These are phyloP conservation scores for Fistularia commersonii DNA, from an alignment of 2,797 vertebrate genomes.

Conservation along the genomic window DNA sequence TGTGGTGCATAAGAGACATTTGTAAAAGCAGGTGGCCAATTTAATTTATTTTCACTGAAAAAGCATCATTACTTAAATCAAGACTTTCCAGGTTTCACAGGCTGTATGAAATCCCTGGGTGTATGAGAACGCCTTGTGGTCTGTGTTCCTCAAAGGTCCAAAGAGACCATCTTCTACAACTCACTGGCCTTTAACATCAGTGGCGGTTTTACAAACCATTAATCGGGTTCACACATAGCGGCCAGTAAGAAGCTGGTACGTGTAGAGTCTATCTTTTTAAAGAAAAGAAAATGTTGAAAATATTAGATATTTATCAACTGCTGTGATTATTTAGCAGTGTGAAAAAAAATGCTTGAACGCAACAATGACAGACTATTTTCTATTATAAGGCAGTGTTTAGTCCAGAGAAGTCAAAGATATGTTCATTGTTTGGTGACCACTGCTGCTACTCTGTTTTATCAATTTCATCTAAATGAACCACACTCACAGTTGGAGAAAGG, in stretches of 20 bases:
- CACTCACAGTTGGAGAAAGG: conserved; percentile 72
- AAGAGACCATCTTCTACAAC: conserved; percentile 6
- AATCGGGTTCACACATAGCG: conserved; percentile 10
- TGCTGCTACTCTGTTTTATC: conserved; percentile 63
- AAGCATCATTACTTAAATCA: conserved; percentile 2
- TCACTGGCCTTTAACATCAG: conserved; percentile 15
- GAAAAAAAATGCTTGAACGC: neutral
- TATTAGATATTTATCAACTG: no score
- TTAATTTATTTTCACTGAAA: conserved; percentile 2
- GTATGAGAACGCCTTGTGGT: neutral
- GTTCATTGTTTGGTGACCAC: conserved; percentile 39
- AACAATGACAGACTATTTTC: conserved; percentile 11
- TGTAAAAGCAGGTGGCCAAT: neutral
- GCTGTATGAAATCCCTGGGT: no score
- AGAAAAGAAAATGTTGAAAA: no score
- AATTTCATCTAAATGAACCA: conserved; percentile 67
- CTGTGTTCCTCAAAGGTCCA: conserved; percentile 8
- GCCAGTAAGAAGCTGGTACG: conserved; percentile 9
- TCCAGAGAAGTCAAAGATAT: conserved; percentile 31
- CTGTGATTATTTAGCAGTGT: no score
- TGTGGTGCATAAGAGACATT: conserved; percentile 1
- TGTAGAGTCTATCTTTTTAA: conserved; percentile 3
- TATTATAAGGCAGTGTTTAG: conserved; percentile 21
- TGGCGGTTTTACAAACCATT: conserved; percentile 19
- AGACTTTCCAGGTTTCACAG: neutral